phyloP scores from a whole-genome alignment of 2,888 invertebrate genomes.

The Drosophila affinis region DNA sequence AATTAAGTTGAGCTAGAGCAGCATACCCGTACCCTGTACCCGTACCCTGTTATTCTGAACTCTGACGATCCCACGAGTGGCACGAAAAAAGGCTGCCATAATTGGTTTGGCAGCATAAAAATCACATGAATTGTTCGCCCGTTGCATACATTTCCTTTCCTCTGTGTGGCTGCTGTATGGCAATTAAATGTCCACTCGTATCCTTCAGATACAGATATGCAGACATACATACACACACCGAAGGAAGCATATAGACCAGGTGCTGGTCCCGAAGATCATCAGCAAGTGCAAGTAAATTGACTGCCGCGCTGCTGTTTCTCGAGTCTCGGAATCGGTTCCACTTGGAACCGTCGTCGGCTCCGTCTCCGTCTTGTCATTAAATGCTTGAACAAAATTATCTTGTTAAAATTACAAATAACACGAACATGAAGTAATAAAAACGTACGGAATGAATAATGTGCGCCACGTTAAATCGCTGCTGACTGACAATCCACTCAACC shows the following conservation, averaged over 20 bases:
- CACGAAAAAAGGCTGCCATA: conserved; percentile 55
- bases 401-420: conserved; percentile 84
- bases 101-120: conserved; percentile 75
- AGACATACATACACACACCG: not conserved
- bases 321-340: conserved; percentile 8
- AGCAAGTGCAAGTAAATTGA: conserved; percentile 63
- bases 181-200: conserved; percentile 68
- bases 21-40: not conserved
- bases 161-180: conserved; percentile 62
- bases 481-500: conserved; percentile 54
- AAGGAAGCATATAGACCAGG: conserved; percentile 4
- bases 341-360: not conserved
- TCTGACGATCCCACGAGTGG: conserved; percentile 12
- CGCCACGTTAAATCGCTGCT: conserved; percentile 76
- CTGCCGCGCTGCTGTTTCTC: conserved; percentile 34
- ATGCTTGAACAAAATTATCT: conserved; percentile 83
- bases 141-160: conserved; percentile 66
- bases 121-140: conserved; percentile 71
- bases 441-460: conserved; percentile 76
- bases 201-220: conserved; percentile 51
- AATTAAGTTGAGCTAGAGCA: conserved; percentile 67
- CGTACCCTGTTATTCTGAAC: not conserved
- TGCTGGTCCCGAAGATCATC: conserved; percentile 20
- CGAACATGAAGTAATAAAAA: conserved; percentile 81
- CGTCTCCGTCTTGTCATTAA: conserved; percentile 73